Evolutionary conservation across 2,113 vertebrate genomes (phyloP), one percentile per base, ranked within the genome.

Genomic region (Grallaria varia): DNA sequence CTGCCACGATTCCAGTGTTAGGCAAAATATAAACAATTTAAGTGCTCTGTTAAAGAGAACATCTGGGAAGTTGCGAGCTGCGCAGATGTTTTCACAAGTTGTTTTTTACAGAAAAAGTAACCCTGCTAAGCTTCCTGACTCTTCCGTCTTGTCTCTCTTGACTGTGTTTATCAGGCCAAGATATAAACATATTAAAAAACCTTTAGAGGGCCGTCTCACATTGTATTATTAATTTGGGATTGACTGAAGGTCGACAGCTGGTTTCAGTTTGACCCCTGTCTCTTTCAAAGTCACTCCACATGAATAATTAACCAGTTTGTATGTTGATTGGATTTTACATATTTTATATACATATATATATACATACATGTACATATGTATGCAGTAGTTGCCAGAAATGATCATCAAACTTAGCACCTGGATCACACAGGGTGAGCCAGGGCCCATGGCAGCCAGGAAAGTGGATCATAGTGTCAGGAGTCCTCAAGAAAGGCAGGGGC

Each of bases 121-220:
- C 53, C 89, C 90, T 71, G 35, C 68, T 88, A 89, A 89, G 93
- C 77, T 96, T 94, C 87, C 92, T 95, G 89, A 59, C 90, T 94
- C 74, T 95, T 97, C 93, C 81, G 89, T 95, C 93, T 95, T 92
- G 92, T 93, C 71, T 93, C 76, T 82, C 67, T 92, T 63, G 75
- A 96, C 94, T 95, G 27, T 93, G 88, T 96, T 96, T 94, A 81
- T 88, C 85, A 86, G 92, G 62, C 49, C 9, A 5, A 94, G 93
- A 95, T 95, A 96, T 96, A 97, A 97, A 97, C 97, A 95, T 76
- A 97, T 96, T 96, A 96, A 96, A 96, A 96, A 96, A 91, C 66
- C 89, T 96, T 96, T 96, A 94, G 92, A 95, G 88, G 69, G n/a
- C 87, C 16, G 6, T 91, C 76, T 93, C 5, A 2, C 17, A 5